A percentile compares a stretch with the other conserved stretches of the same genome.
Conservation (phyloP, 2,888 invertebrate species). For the Oscheius onirici region DNA sequence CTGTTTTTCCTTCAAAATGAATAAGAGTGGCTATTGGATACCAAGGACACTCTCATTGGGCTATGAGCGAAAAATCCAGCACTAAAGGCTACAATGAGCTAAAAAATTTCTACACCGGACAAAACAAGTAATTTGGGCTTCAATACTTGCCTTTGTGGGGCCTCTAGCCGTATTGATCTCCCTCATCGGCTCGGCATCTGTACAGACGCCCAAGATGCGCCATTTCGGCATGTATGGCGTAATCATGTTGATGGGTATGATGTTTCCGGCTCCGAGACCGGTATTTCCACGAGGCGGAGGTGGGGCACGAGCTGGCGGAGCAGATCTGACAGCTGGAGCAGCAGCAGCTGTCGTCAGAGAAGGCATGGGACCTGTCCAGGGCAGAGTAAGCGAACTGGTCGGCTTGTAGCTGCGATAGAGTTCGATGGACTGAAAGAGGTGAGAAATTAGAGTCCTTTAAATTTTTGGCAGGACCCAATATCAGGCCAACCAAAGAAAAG, state of each 20-base stretch:
- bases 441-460: too few species aligned
- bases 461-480: too few species aligned
- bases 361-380: constrained; percentile 13
- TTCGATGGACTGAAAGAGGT: constrained; percentile 20
- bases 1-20: too few species aligned
- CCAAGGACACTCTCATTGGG: too few species aligned
- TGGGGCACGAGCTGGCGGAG: background rate
- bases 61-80: too few species aligned
- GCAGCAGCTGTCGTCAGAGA: background rate
- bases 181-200: constrained; percentile 53
- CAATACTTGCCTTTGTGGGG: constrained; percentile 26
- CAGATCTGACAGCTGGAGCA: background rate
- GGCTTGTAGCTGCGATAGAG: constrained; percentile 20
- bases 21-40: too few species aligned
- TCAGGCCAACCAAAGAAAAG: too few species aligned
- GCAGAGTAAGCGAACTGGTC: background rate
- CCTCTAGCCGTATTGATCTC: constrained; percentile 44
- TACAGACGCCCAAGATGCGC: constrained; percentile 59
- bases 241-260: constrained; percentile 47
- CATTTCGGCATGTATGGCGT: constrained; percentile 47
- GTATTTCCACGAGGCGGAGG: background rate
- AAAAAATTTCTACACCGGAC: too few species aligned
- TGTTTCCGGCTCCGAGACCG: background rate
- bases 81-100: too few species aligned
- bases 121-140: too few species aligned